Evolutionary conservation across 2,113 vertebrate genomes (phyloP).

Genomic region (Psilopsiagon aymara): DNA sequence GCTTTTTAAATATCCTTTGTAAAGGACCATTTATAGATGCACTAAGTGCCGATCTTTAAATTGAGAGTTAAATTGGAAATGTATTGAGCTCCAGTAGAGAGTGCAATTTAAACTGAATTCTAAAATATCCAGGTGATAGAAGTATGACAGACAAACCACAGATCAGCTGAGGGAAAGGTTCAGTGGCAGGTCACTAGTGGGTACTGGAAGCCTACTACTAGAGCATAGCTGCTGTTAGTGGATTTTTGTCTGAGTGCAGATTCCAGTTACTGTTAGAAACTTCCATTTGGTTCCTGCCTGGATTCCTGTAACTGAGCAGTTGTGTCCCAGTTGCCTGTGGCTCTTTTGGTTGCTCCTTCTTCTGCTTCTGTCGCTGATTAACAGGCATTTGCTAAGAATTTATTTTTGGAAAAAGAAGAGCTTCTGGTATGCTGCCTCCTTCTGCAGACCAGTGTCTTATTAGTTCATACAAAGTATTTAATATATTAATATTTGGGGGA

Average conservation of each 20-base stretch:
- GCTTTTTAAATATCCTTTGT: neutral
- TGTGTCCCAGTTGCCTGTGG: neutral
- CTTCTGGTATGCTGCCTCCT: neutral
- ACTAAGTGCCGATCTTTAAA: neutral
- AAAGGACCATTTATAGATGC: neutral
- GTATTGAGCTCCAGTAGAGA: neutral
- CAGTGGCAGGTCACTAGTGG: neutral
- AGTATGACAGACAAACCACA: neutral
- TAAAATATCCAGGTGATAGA: neutral
- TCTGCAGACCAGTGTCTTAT: neutral
- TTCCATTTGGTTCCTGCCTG: neutral
- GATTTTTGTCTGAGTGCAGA: neutral
- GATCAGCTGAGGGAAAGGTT: neutral
- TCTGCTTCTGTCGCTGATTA: neutral
- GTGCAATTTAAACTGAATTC: neutral
- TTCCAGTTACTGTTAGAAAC: neutral
- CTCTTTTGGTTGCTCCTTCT: neutral
- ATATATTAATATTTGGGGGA: neutral
- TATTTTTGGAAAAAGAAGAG: neutral
- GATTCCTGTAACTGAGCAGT: neutral
- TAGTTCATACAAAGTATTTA: neutral
- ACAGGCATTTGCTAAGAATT: neutral
- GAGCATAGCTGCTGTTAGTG: neutral
- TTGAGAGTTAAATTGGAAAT: neutral
- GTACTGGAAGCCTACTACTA: neutral